Evolutionary conservation across 2,888 invertebrate species (phyloP), one percentile per base, ranked within the genome.

Genomic region (Oscheius myriophilus): DNA sequence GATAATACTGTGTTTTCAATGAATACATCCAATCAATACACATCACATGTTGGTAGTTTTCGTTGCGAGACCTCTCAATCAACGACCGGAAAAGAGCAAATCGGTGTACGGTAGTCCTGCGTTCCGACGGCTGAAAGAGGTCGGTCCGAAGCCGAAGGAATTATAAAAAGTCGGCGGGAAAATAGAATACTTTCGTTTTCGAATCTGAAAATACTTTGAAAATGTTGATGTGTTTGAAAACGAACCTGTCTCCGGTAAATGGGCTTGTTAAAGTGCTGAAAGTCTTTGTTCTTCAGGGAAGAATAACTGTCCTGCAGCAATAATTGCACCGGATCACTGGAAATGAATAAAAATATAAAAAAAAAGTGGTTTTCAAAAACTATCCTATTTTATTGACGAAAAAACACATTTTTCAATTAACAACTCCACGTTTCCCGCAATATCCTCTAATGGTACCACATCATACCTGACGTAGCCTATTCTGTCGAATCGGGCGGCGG

Each of bases 241-340:
- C 25, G 33, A 21, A 75, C 74, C 67, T 75, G 74, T 72, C 74
- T 59, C 26, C 67, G 68, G 51, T 51, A 55, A 11, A 64, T 52
- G 9, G 72, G 67, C 42, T 72, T 75, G 55, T 69, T 69, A 69
- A 67, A 75, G 51, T 67, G 67, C 54, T 64, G 55, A 51, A 69
- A 69, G 33, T 75, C 71, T 43, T 64, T 69, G 61, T 73, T 76
- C 71, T 71, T 70, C 73, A 76, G 72, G 1, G 76, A 76, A 70
- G 73, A 73, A 73, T 76, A 74, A 63, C 76, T 76, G 67, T 76
- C 76, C 52, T 75, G 74, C 1, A 77, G 71, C 2, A 77, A 64
- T 12, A 77, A 58, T 42, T 77, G 66, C 25, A 77, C 67, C 16
- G 77, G 77, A 52, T 77, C 77, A 67, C 77, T 77, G 68, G 14